A percentile compares a stretch with the other conserved stretches of the same genome.
These are phyloP conservation scores for Drosophila murphyi DNA, from an alignment of 1,140 invertebrate genomes.

Conservation along the genomic window DNA sequence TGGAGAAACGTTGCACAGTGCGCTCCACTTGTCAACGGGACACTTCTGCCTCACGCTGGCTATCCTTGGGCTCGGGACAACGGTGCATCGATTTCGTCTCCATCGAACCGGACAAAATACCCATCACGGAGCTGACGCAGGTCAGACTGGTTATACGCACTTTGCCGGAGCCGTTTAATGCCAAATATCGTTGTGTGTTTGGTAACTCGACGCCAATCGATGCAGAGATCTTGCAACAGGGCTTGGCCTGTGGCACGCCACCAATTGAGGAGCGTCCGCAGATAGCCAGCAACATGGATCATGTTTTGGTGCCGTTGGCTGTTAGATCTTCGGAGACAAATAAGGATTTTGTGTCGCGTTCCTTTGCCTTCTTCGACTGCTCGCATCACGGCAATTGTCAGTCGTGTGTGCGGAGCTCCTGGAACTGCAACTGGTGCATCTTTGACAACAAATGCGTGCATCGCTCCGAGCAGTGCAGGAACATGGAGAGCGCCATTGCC, in stretches of 20 bases:
- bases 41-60: conserved; percentile 95
- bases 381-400: conserved; percentile 93
- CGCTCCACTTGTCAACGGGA: conserved; percentile 95
- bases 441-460: conserved; percentile 97
- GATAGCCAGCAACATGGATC: conserved; percentile 93
- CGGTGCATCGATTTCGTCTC: conserved; percentile 98
- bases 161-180: conserved; percentile 94
- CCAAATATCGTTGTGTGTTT: conserved; percentile 98
- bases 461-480: conserved; percentile 92
- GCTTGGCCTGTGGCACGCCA: conserved; percentile 94
- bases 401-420: conserved; percentile 93
- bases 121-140: conserved; percentile 92
- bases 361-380: conserved; percentile 98
- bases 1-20: conserved; percentile 96
- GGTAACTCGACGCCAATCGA: conserved; percentile 93
- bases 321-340: conserved; percentile 94
- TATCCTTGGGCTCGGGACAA: conserved; percentile 95
- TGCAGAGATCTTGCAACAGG: conserved; percentile 91
- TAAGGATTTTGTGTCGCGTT: conserved; percentile 96
- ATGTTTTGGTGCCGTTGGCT: conserved; percentile 95
- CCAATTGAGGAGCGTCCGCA: conserved; percentile 90
- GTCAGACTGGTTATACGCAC: conserved; percentile 95
- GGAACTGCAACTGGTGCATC: conserved; percentile 98
- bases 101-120: conserved; percentile 94
- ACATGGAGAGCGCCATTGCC: conserved; percentile 90